Conservation (phyloP, 2,113 vertebrate genomes). For the Centropristis striata region DNA sequence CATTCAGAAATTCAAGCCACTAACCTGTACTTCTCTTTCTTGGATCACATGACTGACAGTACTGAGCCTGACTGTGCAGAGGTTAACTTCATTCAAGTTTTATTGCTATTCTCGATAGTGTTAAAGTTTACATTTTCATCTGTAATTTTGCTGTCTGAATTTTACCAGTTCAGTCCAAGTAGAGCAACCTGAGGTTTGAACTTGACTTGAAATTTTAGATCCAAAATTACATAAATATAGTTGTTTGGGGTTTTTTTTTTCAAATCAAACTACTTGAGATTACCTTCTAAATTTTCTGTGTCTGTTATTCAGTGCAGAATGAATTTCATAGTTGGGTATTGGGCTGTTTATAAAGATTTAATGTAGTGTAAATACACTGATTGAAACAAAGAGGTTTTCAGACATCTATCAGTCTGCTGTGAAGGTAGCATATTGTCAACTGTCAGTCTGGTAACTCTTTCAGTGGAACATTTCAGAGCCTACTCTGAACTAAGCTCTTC, state of each 20-base stretch:
- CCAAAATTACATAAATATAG: too few species aligned
- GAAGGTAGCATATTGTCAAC: background rate
- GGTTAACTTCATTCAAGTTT: background rate
- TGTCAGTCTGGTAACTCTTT: conserved; percentile 10
- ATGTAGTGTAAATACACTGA: background rate
- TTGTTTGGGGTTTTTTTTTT: too few species aligned
- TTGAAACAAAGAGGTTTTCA: background rate
- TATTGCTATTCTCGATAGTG: background rate
- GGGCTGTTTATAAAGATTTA: background rate
- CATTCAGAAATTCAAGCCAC: background rate
- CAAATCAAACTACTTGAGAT: too few species aligned
- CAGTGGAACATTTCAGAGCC: background rate
- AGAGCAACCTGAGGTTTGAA: background rate
- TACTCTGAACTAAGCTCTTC: background rate
- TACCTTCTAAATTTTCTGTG: too few species aligned
- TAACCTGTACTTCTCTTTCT: background rate
- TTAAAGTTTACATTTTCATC: too few species aligned
- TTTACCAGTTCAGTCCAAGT: background rate
- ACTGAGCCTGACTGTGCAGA: background rate
- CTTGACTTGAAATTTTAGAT: background rate
- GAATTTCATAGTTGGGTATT: background rate
- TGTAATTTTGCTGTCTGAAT: background rate
- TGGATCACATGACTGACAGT: background rate
- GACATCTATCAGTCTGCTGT: background rate
- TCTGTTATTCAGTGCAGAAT: background rate